Base-by-base conservation (phyloP, 2,888 invertebrate species). In the Dolomedes plantarius region DNA sequence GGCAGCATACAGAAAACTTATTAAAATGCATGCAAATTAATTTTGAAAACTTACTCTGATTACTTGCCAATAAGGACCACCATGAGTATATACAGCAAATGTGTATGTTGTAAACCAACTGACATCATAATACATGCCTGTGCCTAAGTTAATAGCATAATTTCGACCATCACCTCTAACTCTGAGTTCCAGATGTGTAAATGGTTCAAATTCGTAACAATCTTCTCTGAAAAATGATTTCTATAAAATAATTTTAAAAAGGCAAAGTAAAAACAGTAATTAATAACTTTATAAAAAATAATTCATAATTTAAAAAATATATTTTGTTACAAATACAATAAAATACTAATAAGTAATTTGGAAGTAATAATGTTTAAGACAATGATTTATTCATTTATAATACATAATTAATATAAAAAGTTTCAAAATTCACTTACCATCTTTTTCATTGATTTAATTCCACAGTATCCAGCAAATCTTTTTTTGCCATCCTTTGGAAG, bases 51-150 rank as follows among this genome's bases (percentile, higher is more conserved):
- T 50, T 92, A 96, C 96, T 93, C 95, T 96, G 31, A 95, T 94
- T 87, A 94, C 92, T 93, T 99, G 99, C 99, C 99, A 99, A 91
- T 99, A 98, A 0, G 99, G 99, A 0, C 99, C 98, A 50, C 99
- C 99, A 92, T 98, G 94, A 0, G 99, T 99, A 91, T 94, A 97
- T 3, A 99, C 92, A 0, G 95, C 94, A 91, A 95, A 98, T 90
- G 95, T 94, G 91, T 95, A 97, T 19, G 95, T 93, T 91, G 98
- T 97, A 91, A 96, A 95, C 96, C 96, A 97, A n/a, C 94, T 93
- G 32, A 97, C 91, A 91, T 99, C 98, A 90, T 94, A 95, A 89
- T 94, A 94, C 1, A 95, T 96, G 89, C 94, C 94, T 0, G 94
- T 93, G 69, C 94, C 93, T 74, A 99, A 92, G 91, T 96, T 96